Evolutionary conservation across 2,113 vertebrate species (phyloP).

Genomic region (Sceloporus undulatus): DNA sequence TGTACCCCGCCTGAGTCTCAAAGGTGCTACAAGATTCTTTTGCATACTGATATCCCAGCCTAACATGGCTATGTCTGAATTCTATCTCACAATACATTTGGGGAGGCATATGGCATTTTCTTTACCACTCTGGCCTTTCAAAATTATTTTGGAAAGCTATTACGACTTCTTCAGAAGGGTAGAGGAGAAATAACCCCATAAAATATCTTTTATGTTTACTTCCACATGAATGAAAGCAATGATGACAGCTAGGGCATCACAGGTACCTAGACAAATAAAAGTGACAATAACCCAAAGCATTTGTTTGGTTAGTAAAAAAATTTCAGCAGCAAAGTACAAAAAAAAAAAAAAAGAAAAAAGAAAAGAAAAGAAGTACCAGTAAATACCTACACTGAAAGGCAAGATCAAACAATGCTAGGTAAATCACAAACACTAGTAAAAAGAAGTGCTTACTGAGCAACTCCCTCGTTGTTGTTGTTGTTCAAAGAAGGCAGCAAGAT

Average conservation of each 20-base stretch:
- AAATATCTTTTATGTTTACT: slow-evolving; percentile 44
- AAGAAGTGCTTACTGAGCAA: background rate
- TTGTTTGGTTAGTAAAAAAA: slow-evolving; percentile 31
- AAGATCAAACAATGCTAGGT: slow-evolving; percentile 30
- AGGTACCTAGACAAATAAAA: slow-evolving; percentile 58
- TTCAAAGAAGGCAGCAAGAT: background rate
- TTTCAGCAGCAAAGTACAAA: slow-evolving; percentile 35
- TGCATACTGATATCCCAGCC: too few species aligned
- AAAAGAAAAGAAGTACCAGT: background rate
- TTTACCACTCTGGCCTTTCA: slow-evolving; percentile 51
- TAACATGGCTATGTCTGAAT: too few species aligned
- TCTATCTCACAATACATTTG: slow-evolving; percentile 21
- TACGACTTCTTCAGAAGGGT: slow-evolving; percentile 49
- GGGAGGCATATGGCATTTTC: slow-evolving; percentile 39
- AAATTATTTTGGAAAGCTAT: slow-evolving; percentile 59
- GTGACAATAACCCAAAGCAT: slow-evolving; percentile 66
- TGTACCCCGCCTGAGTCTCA: too few species aligned
- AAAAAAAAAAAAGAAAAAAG: background rate
- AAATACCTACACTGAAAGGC: background rate
- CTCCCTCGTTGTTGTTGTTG: background rate
- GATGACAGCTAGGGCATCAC: slow-evolving; percentile 56
- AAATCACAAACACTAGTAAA: background rate
- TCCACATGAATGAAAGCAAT: slow-evolving; percentile 55
- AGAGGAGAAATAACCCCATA: background rate
- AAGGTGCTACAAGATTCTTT: too few species aligned